Base-by-base conservation (phyloP, 1,140 invertebrate genomes). In the Trialeurodes vaporariorum region DNA sequence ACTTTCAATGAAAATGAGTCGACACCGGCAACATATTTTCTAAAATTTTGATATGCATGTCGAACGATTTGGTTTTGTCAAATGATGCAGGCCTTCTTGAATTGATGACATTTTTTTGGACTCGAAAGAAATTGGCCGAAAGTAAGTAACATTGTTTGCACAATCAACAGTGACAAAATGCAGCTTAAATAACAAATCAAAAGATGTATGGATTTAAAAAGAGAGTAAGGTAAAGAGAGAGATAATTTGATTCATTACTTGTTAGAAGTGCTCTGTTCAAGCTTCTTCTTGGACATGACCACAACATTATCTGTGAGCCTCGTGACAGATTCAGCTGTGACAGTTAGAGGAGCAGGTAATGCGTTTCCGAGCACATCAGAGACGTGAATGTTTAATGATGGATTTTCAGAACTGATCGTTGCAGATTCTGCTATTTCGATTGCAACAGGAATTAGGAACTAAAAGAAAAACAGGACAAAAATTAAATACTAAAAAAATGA, bases 281-380 rank as follows among this genome's bases (percentile, higher is more conserved):
- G 83, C 67, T 75, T 80, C 71, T 86, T 83, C 70, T 86, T 86
- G 58, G 83, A 88, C 1, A 93, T 78, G 1, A 94, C 85, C 61
- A 90, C 87, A 23, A 86, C 86, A 73, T 89, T 86, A 75, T 92
- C 89, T 25, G 82, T 83, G 0, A 89, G 74, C 71, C 87, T 82
- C 0, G 86, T 88, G 1, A 87, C 90, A 26, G 86, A 88, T 71
- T 91, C 88, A 9, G 88, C 87, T 58, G 87, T 80, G 0, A 94
- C 87, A 60, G 85, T 84, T 27, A 88, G 77, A 13, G 81, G 78
- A 22, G 74, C 74, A 34, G 78, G 72, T 9, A 96, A 74, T 2
- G 87, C 79, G 64, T 85, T 84, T 1, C 94, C 94, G 21, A 96
- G 78, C 59, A 97, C 80, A 80, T 97, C 89, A 5, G 89, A 89